These are phyloP conservation scores for Rhynchomys soricoides DNA, from an alignment of 2,113 vertebrate species.

Conservation along the genomic window DNA sequence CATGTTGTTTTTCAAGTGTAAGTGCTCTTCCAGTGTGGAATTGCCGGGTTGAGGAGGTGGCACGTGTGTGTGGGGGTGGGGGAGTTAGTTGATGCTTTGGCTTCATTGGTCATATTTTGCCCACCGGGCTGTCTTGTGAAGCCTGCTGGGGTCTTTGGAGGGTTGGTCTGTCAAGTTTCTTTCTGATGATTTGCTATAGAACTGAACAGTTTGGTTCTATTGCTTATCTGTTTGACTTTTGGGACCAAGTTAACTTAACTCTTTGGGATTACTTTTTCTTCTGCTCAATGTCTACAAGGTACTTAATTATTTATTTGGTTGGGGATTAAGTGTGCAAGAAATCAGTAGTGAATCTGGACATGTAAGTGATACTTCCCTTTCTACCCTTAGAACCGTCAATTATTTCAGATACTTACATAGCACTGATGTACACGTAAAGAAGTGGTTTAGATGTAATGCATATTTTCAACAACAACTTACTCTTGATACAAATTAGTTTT, in stretches of 20 bases:
- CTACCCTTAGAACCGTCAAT: background rate
- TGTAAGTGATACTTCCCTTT: background rate
- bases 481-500: background rate
- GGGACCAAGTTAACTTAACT: constrained; percentile 18
- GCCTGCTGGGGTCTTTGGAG: constrained; percentile 6
- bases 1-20: background rate
- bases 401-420: background rate
- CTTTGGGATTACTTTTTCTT: constrained; percentile 31
- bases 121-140: background rate
- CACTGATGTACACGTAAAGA: constrained; percentile 4
- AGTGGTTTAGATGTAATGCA: constrained; percentile 12
- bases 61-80: background rate
- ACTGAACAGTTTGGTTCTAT: background rate
- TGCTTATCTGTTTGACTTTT: background rate
- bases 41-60: background rate
- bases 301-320: background rate
- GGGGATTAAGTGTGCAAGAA: background rate
- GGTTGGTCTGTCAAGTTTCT: background rate
- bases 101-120: background rate
- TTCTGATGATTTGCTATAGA: background rate
- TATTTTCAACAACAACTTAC: background rate
- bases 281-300: background rate
- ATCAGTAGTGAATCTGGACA: constrained; percentile 34
- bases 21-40: background rate
- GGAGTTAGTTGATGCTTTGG: background rate